These are phyloP conservation scores for Crematogaster levior DNA, from an alignment of 2,888 invertebrate species.

Conservation along the genomic window DNA sequence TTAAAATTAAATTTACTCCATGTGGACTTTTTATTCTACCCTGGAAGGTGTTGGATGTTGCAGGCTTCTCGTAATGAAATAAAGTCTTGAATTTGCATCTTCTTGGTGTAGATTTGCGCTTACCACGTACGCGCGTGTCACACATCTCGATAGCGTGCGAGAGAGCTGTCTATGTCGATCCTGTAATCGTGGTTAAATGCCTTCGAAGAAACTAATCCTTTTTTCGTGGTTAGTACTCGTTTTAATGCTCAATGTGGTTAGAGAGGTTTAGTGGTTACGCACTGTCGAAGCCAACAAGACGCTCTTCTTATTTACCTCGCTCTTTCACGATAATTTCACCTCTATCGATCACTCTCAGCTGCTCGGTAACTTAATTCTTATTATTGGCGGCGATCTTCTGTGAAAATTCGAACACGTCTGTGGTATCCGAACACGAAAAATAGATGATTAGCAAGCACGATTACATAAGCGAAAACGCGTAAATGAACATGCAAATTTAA, in stretches of 20 bases:
- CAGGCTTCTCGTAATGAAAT: not conserved
- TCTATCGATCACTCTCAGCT: not conserved
- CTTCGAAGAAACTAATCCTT: conserved; percentile 58
- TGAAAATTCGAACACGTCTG: not conserved
- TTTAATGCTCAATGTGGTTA: conserved; percentile 20
- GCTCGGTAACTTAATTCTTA: conserved; percentile 31
- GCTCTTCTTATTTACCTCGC: conserved; percentile 29
- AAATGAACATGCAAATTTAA: conserved; percentile 10
- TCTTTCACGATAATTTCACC: conserved; percentile 26
- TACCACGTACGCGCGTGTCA: conserved; percentile 11
- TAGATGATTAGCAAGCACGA: not conserved
- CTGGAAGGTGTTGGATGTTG: not conserved
- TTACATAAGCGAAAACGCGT: conserved; percentile 7
- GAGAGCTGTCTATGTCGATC: conserved; percentile 31
- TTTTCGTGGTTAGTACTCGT: conserved; percentile 23
- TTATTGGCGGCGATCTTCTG: conserved; percentile 1
- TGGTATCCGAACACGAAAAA: not conserved
- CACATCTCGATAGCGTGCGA: conserved; percentile 42
- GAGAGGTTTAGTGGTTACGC: conserved; percentile 38
- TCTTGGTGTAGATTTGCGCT: not conserved
- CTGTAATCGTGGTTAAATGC: conserved; percentile 55
- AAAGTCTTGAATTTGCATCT: not conserved
- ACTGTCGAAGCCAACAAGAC: conserved; percentile 29
- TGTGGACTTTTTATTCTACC: not conserved
- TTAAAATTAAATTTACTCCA: too few species aligned